Percentiles rank a stretch among this genome's conserved stretches.
These are phyloP conservation scores for Engraulis encrasicolus DNA, from an alignment of 2,113 vertebrate genomes.

Conservation along the genomic window DNA sequence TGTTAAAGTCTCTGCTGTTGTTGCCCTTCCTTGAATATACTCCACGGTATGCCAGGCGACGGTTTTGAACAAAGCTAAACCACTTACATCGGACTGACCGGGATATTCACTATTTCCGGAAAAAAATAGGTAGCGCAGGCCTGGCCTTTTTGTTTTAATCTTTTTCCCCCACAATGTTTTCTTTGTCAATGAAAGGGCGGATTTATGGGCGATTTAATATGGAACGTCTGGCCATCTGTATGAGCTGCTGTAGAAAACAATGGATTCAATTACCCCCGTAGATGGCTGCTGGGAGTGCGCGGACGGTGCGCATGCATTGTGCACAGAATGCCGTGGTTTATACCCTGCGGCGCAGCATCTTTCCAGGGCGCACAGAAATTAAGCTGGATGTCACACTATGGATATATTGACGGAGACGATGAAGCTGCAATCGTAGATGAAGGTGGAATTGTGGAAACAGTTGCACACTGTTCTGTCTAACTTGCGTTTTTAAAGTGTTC, in stretches of 20 bases:
- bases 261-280: slow-evolving; percentile 6
- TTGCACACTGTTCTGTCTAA: not conserved
- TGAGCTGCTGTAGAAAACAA: not conserved
- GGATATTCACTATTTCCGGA: slow-evolving; percentile 6
- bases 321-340: not conserved
- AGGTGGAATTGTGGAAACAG: not conserved
- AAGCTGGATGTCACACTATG: not conserved
- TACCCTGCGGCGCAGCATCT: not conserved
- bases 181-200: slow-evolving; percentile 11
- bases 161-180: not conserved
- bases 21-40: not conserved
- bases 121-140: slow-evolving; percentile 1
- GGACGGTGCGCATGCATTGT: not conserved
- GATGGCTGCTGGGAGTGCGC: slow-evolving; percentile 13
- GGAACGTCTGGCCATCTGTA: slow-evolving; percentile 18
- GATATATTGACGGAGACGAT: not conserved
- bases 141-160: slow-evolving; percentile 14
- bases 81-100: not conserved
- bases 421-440: not conserved
- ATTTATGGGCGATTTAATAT: slow-evolving; percentile 17
- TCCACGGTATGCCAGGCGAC: not conserved
- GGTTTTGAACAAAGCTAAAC: slow-evolving; percentile 1
- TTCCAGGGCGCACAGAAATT: not conserved
- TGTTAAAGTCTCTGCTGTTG: not conserved
- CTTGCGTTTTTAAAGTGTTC: not conserved